These are phyloP conservation scores for Sclerurus mexicanus DNA, from an alignment of 2,113 vertebrate genomes.

Conservation along the genomic window DNA sequence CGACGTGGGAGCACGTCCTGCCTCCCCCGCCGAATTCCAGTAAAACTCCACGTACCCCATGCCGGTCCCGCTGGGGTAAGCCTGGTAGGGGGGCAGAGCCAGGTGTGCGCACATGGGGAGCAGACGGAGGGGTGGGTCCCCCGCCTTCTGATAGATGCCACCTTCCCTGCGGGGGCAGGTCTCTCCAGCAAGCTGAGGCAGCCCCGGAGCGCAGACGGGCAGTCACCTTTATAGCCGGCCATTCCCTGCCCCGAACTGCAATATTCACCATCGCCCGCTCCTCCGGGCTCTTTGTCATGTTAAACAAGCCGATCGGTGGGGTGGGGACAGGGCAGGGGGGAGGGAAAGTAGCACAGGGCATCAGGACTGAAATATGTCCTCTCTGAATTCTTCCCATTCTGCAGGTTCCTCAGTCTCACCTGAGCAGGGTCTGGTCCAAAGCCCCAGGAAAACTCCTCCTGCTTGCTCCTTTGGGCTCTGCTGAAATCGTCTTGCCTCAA, in stretches of 20 bases:
- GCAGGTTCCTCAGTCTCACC: not conserved
- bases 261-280: not conserved
- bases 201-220: not conserved
- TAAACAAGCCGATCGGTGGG: conserved; percentile 47
- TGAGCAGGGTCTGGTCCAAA: not conserved
- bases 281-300: conserved; percentile 47
- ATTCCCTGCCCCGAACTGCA: not conserved
- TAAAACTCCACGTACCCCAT: not conserved
- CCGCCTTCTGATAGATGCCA: not conserved
- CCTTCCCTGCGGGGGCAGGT: not conserved
- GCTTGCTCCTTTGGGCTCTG: not conserved
- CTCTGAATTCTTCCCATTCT: conserved; percentile 17
- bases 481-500: not conserved
- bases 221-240: conserved; percentile 33
- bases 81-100: conserved; percentile 13
- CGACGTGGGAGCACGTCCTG: not conserved
- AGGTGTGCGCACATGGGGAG: conserved; percentile 23
- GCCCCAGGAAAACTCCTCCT: not conserved
- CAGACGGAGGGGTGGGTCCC: not conserved
- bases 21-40: not conserved
- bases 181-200: not conserved
- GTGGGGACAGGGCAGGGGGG: not conserved
- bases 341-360: not conserved
- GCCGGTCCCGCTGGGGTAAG: not conserved
- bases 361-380: conserved; percentile 11